Evolutionary conservation across 2,888 invertebrate genomes (phyloP).

Genomic region (Teleogryllus oceanicus): DNA sequence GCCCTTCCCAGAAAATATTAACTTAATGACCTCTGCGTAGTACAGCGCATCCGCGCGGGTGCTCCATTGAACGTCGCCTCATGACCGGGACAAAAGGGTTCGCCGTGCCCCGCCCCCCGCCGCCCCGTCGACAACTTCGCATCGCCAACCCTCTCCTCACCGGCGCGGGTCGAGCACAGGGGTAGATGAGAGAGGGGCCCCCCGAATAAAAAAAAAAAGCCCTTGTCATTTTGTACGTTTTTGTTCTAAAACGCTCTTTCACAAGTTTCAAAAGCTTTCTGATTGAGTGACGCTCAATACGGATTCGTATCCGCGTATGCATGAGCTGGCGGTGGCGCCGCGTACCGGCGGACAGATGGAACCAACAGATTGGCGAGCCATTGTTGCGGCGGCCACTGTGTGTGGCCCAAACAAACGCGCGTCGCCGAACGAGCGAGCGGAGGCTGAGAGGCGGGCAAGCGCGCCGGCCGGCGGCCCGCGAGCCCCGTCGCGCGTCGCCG

Average conservation of each 20-base stretch:
- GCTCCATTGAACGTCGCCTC: constrained; percentile 8
- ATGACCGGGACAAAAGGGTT: not conserved
- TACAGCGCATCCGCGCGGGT: not conserved
- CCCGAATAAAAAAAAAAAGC: not conserved
- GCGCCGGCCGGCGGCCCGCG: too few species aligned
- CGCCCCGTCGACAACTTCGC: not conserved
- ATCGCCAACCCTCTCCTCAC: not conserved
- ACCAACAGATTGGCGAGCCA: not conserved
- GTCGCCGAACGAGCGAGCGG: too few species aligned
- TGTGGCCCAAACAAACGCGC: constrained; percentile 18
- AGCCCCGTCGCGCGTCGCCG: not conserved
- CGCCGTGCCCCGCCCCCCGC: not conserved
- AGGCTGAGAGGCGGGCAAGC: too few species aligned
- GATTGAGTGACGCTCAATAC: constrained; percentile 18
- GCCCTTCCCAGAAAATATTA: not conserved
- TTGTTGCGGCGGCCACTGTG: constrained; percentile 18
- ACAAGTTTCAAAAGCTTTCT: constrained; percentile 18
- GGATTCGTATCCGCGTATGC: constrained; percentile 18
- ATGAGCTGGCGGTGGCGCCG: constrained; percentile 10
- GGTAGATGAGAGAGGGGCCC: not conserved
- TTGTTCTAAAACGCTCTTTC: constrained; percentile 18
- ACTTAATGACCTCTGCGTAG: not conserved
- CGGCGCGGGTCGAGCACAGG: not conserved
- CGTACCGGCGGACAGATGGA: constrained; percentile 18
- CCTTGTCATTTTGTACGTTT: constrained; percentile 9